Evolutionary conservation across 2,113 vertebrate genomes (phyloP).

Genomic region (Ploceus nigricollis): DNA sequence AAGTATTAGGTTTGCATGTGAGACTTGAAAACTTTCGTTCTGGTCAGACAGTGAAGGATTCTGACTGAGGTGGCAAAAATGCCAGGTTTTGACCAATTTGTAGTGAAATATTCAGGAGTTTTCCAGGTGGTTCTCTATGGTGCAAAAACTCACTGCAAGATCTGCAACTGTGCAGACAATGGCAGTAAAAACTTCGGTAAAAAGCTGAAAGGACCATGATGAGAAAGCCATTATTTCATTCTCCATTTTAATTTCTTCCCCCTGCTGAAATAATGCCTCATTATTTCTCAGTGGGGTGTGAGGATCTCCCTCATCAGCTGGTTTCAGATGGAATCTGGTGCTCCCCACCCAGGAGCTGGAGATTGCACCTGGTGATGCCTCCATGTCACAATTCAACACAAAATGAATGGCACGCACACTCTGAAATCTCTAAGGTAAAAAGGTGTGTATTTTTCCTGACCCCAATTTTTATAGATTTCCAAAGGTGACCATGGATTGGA

Average conservation of each 20-base stretch:
- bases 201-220: neutral
- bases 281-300: neutral
- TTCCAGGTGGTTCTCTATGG: accelerated
- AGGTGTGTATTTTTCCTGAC: no score
- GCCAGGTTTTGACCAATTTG: neutral
- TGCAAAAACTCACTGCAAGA: neutral
- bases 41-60: neutral
- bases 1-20: neutral
- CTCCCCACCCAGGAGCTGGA: neutral
- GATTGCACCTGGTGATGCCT: neutral
- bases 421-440: no score
- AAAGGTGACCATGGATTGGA: no score
- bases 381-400: no score
- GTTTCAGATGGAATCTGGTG: neutral
- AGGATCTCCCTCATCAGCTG: neutral
- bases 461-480: no score
- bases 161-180: neutral
- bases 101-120: neutral
- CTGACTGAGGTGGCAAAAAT: neutral
- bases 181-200: neutral
- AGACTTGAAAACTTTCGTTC: neutral
- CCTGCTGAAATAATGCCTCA: accelerated
- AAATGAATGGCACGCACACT: no score
- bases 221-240: neutral
- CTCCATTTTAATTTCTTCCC: neutral